Conservation (phyloP, 1,140 invertebrate species). For the Aphidius gifuensis region DNA sequence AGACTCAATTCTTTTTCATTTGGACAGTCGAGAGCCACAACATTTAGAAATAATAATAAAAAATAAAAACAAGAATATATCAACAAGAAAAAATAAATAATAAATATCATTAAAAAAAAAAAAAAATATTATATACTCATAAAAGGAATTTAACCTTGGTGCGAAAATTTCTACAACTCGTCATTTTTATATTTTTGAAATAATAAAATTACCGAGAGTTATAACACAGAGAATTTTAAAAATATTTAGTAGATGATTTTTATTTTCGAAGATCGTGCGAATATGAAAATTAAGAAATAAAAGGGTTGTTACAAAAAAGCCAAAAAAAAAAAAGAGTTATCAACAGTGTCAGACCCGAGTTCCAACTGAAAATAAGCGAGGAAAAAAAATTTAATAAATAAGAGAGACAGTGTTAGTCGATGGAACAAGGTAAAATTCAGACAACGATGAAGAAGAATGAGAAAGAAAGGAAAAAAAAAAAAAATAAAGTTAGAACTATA, state of each 20-base stretch:
- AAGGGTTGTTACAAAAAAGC: constrained; percentile 16
- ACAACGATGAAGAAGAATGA: constrained; percentile 10
- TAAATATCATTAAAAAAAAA: too few relatives aligned
- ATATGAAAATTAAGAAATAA: constrained; percentile 20
- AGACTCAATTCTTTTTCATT: constrained; percentile 15
- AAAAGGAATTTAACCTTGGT: too few relatives aligned
- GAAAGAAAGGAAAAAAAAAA: neutral
- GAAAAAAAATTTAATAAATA: too few relatives aligned
- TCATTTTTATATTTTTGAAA: too few relatives aligned
- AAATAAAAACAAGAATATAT: neutral
- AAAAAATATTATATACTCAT: too few relatives aligned
- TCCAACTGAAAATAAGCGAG: constrained; percentile 7
- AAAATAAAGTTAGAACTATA: constrained; percentile 14
- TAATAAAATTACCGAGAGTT: too few relatives aligned
- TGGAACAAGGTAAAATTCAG: neutral
- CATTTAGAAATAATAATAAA: neutral
- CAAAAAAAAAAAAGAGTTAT: constrained; percentile 13
- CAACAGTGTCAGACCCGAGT: constrained; percentile 16
- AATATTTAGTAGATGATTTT: too few relatives aligned
- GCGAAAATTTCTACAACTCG: too few relatives aligned
- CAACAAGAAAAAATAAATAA: neutral
- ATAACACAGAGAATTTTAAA: too few relatives aligned
- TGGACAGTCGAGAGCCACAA: neutral
- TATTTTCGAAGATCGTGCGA: neutral
- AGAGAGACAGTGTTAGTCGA: neutral